Evolutionary conservation across 1,140 invertebrate species (phyloP), one percentile per base, ranked within the genome.

Genomic region (Gryllus bimaculatus): DNA sequence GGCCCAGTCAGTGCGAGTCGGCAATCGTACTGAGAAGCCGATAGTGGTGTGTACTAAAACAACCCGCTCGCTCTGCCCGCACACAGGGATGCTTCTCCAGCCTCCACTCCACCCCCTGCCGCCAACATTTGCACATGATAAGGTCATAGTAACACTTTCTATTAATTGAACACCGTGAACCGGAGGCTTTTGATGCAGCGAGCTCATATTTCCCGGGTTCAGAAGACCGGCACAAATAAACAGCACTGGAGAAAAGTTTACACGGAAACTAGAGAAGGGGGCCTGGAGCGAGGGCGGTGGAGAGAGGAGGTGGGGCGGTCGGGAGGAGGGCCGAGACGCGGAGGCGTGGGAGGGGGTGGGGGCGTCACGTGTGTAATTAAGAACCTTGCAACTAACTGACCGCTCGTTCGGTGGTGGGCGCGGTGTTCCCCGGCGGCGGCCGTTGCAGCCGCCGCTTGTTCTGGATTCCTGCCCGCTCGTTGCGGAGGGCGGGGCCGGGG

Each of bases 101-200:
- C 10, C 7, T 3, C 54, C 54, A 66, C 54, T n/a, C 18, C 49
- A 15, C 49, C 15, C 15, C 18, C 2, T 7, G 0, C 54, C 54
- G 18, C 18, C 54, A 66, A 66, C 54, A 66, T 66, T 66, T 66
- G 10, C 54, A 66, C n/a, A 66, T 66, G 18, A 3, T 66, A 66
- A 66, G n/a, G n/a, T 66, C 54, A 66, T 66, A 66, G n/a, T 66
- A 66, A 66, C n/a, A 66, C 54, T 66, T 66, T 66, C 54, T 66
- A 66, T 66, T 66, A 66, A 66, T n/a, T 66, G 54, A 66, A 66
- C n/a, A 66, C 18, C 10, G 54, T 18, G 54, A 66, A 66, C 54
- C 54, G 54, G n/a, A n/a, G 2, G 54, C 18, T 13, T 66, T 66
- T 66, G n/a, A 66, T 66, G 18, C 10, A 10, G 18, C 10, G 10